Evolutionary conservation across 2,888 invertebrate genomes (phyloP), one percentile per base, ranked within the genome.

Genomic region (Drosophila phalerata): DNA sequence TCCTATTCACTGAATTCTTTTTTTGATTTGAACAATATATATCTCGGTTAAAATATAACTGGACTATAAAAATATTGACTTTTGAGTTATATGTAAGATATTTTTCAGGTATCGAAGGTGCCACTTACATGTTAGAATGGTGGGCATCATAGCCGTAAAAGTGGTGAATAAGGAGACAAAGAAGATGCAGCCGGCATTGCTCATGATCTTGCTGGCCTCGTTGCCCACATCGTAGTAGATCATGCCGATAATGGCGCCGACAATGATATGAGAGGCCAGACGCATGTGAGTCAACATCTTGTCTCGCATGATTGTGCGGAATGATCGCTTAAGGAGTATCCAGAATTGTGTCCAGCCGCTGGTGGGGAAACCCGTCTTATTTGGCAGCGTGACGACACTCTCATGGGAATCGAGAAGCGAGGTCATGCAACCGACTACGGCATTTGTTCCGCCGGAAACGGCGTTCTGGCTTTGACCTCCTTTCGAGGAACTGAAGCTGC

Each of bases 131-230:
- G 99, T 98, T 88, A 98, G 95, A 90, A 99, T 98, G 53, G 98
- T 99, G 76, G 98, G 98, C 98, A 99, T 99, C 96, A 99, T 97
- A 53, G 98, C 98, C 57, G 98, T 98, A 92, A 98, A 99, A 96
- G 98, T 98, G 80, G 98, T 96, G 93, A 99, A 99, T 93, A 99
- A 95, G 81, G 98, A 96, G 78, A 97, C 98, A 93, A 99, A 98
- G 94, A 99, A 99, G 83, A 99, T 95, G 93, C 97, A 98, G 47
- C 98, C 98, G 25, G 98, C 96, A 90, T 99, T 99, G 93, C 98
- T 98, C 94, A 96, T 97, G 25, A 97, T 97, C 93, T 98, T 98
- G 56, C 96, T 96, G 17, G 98, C 98, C 90, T 98, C 97, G 82
- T 97, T 96, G 5, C 98, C 98, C 81, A 97, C 98, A 87, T 97